Percentiles rank a stretch among this genome's conserved stretches.
phyloP scores from a whole-genome alignment of 2,888 invertebrate species.

The Diarsia brunnea region DNA sequence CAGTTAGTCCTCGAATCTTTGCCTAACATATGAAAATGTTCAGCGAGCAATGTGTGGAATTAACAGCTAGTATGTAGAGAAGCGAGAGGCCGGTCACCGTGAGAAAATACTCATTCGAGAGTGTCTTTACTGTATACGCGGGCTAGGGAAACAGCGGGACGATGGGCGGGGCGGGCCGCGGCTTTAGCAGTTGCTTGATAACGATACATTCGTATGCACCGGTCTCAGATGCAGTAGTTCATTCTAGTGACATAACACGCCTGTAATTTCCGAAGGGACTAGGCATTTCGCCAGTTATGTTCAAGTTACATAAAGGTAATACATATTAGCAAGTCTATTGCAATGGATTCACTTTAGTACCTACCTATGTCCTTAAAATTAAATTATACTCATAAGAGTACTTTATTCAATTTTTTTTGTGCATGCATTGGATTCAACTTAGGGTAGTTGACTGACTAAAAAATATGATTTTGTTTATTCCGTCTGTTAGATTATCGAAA shows the following conservation, averaged over 20 bases:
- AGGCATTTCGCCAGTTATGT: no score
- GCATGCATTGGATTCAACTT: no score
- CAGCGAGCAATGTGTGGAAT: slow-evolving; percentile 66
- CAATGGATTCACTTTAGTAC: no score
- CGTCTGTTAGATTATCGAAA: no score
- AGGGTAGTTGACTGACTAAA: no score
- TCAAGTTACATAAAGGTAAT: no score
- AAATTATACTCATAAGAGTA: not conserved
- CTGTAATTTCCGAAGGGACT: no score
- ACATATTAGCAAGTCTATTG: no score
- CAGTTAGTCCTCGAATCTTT: slow-evolving; percentile 52
- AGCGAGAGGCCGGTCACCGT: slow-evolving; percentile 76
- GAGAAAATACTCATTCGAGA: slow-evolving; percentile 82
- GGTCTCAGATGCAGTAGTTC: not conserved
- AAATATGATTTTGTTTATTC: no score
- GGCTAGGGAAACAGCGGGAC: slow-evolving; percentile 69
- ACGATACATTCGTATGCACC: not conserved
- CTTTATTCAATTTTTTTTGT: no score
- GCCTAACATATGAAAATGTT: slow-evolving; percentile 62
- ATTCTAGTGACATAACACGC: not conserved
- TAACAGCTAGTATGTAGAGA: slow-evolving; percentile 67
- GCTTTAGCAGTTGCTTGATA: not conserved
- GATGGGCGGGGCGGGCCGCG: slow-evolving; percentile 9
- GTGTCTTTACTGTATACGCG: slow-evolving; percentile 71
- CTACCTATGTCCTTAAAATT: no score